Conservation (phyloP, 2,888 invertebrate species). For the Theodoxus fluviatilis region DNA sequence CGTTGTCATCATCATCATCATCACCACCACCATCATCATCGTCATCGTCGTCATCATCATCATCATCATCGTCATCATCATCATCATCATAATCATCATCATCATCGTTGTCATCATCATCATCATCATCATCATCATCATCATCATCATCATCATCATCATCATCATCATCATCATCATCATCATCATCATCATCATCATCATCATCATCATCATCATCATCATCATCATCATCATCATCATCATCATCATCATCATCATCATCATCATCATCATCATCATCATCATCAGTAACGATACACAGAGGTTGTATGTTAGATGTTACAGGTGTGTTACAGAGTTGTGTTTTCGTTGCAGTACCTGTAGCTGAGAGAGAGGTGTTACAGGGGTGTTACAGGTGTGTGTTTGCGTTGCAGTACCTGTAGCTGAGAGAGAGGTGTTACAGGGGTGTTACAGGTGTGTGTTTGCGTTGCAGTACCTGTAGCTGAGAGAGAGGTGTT, state of each 20-base stretch:
- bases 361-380: too few species aligned
- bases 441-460: too few species aligned
- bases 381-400: too few species aligned
- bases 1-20: background rate
- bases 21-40: background rate
- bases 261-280: constrained; percentile 28
- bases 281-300: constrained; percentile 27
- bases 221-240: constrained; percentile 27
- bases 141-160: constrained; percentile 27
- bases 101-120: constrained; percentile 27
- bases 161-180: constrained; percentile 28
- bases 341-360: too few species aligned
- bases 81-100: constrained; percentile 26
- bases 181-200: constrained; percentile 27
- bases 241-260: constrained; percentile 26
- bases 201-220: background rate
- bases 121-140: constrained; percentile 27
- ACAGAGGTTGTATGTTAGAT: too few species aligned
- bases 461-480: too few species aligned
- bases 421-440: too few species aligned
- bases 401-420: too few species aligned
- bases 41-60: background rate
- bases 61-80: constrained; percentile 25
- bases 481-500: too few species aligned
- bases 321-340: too few species aligned